Percentiles rank a stretch among this genome's conserved stretches.
Evolutionary conservation across 2,113 vertebrate species (phyloP).

Genomic region (Heteronetta atricapilla): DNA sequence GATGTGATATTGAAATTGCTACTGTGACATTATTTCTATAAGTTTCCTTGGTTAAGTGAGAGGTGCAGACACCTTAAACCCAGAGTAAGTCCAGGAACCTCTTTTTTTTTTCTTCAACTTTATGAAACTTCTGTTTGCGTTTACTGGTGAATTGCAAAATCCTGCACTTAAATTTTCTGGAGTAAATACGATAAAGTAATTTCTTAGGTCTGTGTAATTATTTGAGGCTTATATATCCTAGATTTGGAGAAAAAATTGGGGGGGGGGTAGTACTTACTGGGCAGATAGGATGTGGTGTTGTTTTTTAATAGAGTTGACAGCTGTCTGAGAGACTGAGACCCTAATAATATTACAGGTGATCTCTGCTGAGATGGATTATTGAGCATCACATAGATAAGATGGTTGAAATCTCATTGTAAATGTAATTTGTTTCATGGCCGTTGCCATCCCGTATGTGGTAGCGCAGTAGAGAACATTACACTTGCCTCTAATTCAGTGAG

Average conservation of each 20-base stretch:
- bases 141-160: background rate
- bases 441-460: background rate
- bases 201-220: background rate
- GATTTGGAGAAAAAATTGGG: background rate
- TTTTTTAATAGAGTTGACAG: background rate
- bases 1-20: background rate
- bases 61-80: background rate
- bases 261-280: background rate
- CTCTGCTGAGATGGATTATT: conserved; percentile 19
- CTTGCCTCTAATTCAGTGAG: conserved; percentile 21
- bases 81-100: background rate
- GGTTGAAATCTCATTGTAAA: background rate
- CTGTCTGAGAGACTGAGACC: background rate
- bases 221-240: background rate
- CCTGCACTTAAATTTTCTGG: background rate
- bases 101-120: background rate
- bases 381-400: background rate
- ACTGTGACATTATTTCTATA: background rate
- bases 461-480: background rate
- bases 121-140: background rate
- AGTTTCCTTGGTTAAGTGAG: background rate
- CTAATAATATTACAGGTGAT: background rate
- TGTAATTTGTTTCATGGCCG: background rate
- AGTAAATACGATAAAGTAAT: background rate
- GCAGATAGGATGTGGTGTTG: background rate